Evolutionary conservation across 23 tunicate species (phyloP).

Genomic region (Diplosoma virens): DNA sequence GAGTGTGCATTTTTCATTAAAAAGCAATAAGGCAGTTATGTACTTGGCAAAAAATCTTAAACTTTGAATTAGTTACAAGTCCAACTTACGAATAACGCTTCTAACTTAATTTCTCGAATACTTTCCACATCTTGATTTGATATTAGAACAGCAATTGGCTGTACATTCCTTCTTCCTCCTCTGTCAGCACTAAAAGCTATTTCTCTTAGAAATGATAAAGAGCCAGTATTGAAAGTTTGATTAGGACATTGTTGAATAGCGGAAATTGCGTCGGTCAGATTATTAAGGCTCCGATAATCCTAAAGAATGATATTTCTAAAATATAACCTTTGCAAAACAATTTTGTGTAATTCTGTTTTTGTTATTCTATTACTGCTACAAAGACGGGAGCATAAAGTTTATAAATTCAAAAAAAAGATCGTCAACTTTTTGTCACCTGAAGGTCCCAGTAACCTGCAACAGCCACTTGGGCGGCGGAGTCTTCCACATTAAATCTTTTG

Average conservation of each 20-base stretch:
- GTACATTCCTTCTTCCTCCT: conserved; percentile 50
- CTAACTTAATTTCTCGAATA: no score
- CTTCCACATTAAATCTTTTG: conserved; percentile 50
- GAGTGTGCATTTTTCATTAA: no score
- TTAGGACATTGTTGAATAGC: conserved; percentile 5
- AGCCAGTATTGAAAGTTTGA: background rate
- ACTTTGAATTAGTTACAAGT: no score
- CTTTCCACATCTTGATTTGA: background rate
- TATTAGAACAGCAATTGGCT: conserved; percentile 28
- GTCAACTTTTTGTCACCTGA: background rate
- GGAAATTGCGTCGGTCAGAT: conserved; percentile 3
- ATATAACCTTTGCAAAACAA: no score
- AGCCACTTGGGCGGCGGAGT: conserved; percentile 29
- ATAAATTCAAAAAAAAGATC: no score
- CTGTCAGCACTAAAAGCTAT: conserved; percentile 28
- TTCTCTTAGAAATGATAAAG: background rate
- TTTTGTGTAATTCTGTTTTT: no score
- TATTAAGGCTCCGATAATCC: background rate
- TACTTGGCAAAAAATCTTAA: no score
- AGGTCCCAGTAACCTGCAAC: background rate
- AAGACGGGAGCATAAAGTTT: no score
- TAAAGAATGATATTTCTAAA: no score
- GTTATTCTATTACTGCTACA: no score
- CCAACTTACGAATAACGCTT: no score
- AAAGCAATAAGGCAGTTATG: no score